Percentiles rank a stretch among this genome's conserved stretches.
phyloP scores from a whole-genome alignment of 2,113 vertebrate species.

The Myanophis thanlyinensis region DNA sequence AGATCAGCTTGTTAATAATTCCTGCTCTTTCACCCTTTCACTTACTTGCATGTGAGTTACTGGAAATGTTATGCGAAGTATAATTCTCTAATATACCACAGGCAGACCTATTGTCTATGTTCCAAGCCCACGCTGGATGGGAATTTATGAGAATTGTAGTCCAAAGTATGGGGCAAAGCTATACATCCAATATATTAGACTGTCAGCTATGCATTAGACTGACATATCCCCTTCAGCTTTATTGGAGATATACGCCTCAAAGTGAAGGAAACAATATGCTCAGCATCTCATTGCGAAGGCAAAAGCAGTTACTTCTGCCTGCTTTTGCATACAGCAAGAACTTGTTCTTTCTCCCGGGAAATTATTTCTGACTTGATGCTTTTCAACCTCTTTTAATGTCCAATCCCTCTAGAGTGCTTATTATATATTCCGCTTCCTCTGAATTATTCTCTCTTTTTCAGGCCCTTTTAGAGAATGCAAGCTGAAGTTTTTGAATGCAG shows the following conservation, averaged over 20 bases:
- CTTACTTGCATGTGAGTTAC: neutral
- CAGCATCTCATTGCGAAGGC: neutral
- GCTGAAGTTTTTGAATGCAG: neutral
- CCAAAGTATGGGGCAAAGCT: neutral
- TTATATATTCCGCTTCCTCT: neutral
- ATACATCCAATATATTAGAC: neutral
- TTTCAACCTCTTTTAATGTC: neutral
- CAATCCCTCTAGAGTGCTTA: neutral
- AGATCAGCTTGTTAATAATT: neutral
- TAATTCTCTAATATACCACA: neutral
- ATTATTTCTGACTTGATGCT: neutral
- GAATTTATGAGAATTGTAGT: neutral
- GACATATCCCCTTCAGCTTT: neutral
- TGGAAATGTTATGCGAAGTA: neutral
- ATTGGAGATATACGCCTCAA: neutral
- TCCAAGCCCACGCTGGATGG: neutral
- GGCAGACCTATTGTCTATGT: neutral
- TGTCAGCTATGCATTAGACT: neutral
- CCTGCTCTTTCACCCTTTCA: neutral
- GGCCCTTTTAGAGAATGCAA: neutral
- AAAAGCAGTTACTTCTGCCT: neutral
- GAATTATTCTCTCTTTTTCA: neutral
- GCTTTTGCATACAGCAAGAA: neutral
- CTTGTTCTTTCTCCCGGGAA: neutral
- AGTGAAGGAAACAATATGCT: neutral